phyloP scores from a whole-genome alignment of 2,888 invertebrate species.

The Mayetiola destructor region DNA sequence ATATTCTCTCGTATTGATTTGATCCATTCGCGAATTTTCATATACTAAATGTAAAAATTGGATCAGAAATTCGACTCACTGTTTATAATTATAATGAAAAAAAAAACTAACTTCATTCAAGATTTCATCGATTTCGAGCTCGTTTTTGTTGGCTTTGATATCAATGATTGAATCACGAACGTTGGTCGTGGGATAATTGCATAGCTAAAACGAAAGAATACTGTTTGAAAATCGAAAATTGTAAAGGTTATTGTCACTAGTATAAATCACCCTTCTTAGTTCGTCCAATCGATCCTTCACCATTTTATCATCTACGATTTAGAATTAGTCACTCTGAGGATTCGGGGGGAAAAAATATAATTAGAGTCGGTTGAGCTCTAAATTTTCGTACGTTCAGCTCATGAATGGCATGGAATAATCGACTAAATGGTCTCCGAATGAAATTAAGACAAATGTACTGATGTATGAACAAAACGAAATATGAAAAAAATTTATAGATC shows the following conservation, averaged over 20 bases:
- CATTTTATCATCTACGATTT: conserved; percentile 1
- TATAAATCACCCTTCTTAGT: conserved; percentile 11
- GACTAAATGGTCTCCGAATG: neutral
- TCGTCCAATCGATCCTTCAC: conserved; percentile 14
- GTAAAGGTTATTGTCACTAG: too few relatives aligned
- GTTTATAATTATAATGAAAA: neutral
- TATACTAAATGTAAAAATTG: neutral
- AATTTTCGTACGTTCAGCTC: too few relatives aligned
- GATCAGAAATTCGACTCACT: neutral
- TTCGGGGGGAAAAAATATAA: neutral
- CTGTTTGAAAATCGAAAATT: too few relatives aligned
- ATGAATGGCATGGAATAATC: neutral
- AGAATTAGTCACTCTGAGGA: neutral
- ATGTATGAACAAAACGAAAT: too few relatives aligned
- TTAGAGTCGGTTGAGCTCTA: neutral
- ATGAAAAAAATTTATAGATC: conserved; percentile 6
- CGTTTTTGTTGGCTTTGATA: neutral
- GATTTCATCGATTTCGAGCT: neutral
- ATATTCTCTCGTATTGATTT: conserved; percentile 10
- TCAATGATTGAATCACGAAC: neutral
- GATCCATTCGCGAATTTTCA: conserved; percentile 4
- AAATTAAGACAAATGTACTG: conserved; percentile 5
- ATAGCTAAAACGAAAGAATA: neutral
- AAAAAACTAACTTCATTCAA: neutral
- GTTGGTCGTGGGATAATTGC: neutral